A percentile compares a stretch with the other conserved stretches of the same genome.
These are phyloP conservation scores for Ameiurus melas DNA, from an alignment of 2,113 vertebrate genomes.

Conservation along the genomic window DNA sequence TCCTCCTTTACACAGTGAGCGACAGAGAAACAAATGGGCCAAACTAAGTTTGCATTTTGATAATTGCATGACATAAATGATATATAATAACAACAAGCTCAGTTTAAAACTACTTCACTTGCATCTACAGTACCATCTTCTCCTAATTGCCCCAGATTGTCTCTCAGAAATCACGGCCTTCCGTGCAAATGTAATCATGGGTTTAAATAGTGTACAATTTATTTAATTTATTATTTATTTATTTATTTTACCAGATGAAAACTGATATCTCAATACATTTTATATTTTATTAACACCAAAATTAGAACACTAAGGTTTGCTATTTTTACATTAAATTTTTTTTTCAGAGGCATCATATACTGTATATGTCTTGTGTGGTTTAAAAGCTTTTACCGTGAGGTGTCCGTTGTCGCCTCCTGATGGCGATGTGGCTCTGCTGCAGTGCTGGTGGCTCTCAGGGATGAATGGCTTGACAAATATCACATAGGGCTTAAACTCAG, in stretches of 20 bases:
- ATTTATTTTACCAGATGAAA: background rate
- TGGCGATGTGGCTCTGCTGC: constrained; percentile 70
- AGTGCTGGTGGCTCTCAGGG: constrained; percentile 67
- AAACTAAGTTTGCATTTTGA: background rate
- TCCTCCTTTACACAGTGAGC: constrained; percentile 74
- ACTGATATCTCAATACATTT: background rate
- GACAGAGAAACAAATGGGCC: background rate
- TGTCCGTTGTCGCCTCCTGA: constrained; percentile 65
- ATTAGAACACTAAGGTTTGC: background rate
- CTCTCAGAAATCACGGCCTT: background rate
- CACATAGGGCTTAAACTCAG: constrained; percentile 88
- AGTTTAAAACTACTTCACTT: background rate
- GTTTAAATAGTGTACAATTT: background rate
- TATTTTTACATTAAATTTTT: background rate
- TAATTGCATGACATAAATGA: background rate
- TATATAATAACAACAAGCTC: background rate
- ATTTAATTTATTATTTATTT: too few relatives aligned
- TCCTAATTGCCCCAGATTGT: background rate
- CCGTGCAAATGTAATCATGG: background rate
- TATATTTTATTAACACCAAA: background rate
- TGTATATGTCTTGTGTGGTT: background rate
- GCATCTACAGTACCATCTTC: background rate
- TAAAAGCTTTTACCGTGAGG: constrained; percentile 63
- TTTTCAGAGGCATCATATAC: background rate
- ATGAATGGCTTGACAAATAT: constrained; percentile 84